phyloP scores from a whole-genome alignment of 92 coral and sea anemone species.

The Diadumene lineata region DNA sequence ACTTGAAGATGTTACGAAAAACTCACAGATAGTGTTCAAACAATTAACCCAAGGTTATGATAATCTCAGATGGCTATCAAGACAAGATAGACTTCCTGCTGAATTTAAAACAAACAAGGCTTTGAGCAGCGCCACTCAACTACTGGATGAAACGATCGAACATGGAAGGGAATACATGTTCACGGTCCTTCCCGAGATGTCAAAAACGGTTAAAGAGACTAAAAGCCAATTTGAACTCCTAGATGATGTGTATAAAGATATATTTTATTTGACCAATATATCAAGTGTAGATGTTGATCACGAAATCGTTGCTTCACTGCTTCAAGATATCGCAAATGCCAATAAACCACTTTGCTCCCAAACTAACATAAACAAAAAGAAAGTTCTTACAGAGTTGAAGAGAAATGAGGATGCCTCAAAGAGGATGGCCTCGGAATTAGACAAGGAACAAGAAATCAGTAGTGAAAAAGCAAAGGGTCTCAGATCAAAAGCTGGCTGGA shows the following conservation, averaged over 20 bases:
- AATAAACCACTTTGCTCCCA: background rate
- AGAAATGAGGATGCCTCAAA: background rate
- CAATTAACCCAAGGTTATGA: background rate
- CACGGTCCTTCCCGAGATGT: background rate
- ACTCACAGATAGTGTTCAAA: background rate
- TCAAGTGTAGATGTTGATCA: background rate
- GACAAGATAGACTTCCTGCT: background rate
- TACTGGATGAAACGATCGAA: background rate
- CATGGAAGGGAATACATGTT: background rate
- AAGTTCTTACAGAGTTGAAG: background rate
- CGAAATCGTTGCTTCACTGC: background rate
- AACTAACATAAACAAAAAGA: background rate
- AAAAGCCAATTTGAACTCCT: background rate
- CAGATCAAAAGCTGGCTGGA: background rate
- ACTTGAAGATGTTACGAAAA: background rate
- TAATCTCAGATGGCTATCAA: background rate
- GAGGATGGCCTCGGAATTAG: background rate
- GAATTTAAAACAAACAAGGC: background rate
- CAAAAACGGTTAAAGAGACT: background rate
- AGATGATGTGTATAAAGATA: background rate
- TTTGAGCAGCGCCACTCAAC: background rate
- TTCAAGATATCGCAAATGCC: background rate
- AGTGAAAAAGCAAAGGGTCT: background rate
- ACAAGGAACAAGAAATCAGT: background rate
- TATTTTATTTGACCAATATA: no score